Evolutionary conservation across 2,113 vertebrate species (phyloP), one percentile per base, ranked within the genome.

Genomic region (Pyxicephalus adspersus): DNA sequence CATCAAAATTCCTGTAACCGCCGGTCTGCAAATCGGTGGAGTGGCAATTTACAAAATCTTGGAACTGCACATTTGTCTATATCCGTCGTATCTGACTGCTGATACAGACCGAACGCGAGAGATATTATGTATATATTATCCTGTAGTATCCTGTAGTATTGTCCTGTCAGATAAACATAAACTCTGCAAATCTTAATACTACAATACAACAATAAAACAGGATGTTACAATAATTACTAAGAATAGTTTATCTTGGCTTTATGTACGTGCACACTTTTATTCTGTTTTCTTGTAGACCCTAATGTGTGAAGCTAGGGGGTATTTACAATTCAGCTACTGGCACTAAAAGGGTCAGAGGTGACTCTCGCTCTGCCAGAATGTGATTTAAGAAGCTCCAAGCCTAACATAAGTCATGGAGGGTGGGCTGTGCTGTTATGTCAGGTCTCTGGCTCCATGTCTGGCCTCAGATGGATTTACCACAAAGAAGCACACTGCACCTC

Each of bases 391-490:
- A 31, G 71, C 71, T 58, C 31, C 54, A 31, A 58, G 51, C 54
- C 58, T 31, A 74, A 55, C 71, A 74, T 74, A 74, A 74, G 71
- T 74, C 71, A 74, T 19, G 23, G 71, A 71, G 71, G 6, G 54
- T 74, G 71, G 71, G 71, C 54, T 74, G 71, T 74, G 71, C 54
- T 74, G 71, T 60, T 74, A 74, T 74, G 71, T 74, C 71, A 74
- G 54, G 71, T 74, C 54, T 31, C 26, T 23, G 70, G 70, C 52
- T 73, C 19, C 18, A 57, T 72, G 68, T 73, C 54, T 73, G 52
- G 26, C 31, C 70, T 58, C 70, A 73, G 70, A 73, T 74, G 71
- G 71, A 74, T 74, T 74, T 74, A 74, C 71, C 71, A 74, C 54
- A 60, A 55, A 60, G 55, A 29, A 58, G 71, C 54, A 60, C n/a